phyloP scores from a whole-genome alignment of 2,113 vertebrate species.

The Syngnathoides biaculeatus region DNA sequence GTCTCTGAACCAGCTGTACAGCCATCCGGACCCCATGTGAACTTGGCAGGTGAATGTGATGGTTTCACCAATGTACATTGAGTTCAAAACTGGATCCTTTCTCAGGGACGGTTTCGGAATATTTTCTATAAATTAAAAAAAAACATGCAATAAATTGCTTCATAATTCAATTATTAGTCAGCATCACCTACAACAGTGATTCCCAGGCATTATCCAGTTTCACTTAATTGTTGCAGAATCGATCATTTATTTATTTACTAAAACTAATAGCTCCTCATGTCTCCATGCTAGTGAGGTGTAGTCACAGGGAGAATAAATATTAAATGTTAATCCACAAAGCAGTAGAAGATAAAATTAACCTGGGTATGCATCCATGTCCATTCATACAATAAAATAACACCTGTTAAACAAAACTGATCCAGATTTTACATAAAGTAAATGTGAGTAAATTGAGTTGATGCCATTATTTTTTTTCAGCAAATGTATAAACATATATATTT shows the following conservation, averaged over 20 bases:
- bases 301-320: neutral
- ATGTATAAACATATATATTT: no score
- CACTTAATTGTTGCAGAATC: neutral
- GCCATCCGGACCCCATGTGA: constrained; percentile 29
- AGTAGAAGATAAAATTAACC: neutral
- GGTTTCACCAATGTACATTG: constrained; percentile 48
- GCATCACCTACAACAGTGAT: neutral
- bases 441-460: no score
- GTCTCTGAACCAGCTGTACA: constrained; percentile 41
- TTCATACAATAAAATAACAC: no score
- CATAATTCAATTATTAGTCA: neutral
- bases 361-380: neutral
- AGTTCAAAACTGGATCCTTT: neutral
- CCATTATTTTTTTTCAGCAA: no score
- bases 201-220: neutral
- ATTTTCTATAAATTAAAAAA: constrained; percentile 24
- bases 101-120: constrained; percentile 20
- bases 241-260: no score
- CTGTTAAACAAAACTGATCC: no score
- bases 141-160: neutral
- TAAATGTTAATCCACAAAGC: neutral
- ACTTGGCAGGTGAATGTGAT: constrained; percentile 40
- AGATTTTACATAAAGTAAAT: no score
- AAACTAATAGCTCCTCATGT: no score
- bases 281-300: no score